Evolutionary conservation across 92 coral and sea anemone genomes (phyloP), one percentile per base, ranked within the genome.

Genomic region (Phenganax marumi): DNA sequence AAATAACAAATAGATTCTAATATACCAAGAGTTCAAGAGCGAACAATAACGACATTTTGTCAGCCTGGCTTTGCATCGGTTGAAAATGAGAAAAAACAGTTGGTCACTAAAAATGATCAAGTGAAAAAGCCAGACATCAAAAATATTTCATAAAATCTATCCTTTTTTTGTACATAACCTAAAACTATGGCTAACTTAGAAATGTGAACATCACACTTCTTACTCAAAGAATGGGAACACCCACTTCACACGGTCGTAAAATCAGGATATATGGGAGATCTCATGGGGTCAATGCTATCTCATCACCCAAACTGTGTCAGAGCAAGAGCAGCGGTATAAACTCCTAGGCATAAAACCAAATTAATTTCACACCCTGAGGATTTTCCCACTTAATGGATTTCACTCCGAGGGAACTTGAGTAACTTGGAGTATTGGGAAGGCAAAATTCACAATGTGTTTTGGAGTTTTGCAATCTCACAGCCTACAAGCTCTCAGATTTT

Each of bases 101-200:
- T 14, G 16, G 3, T 2, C 12, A 58, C 65, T 14, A 1, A 18
- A 3, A 23, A 8, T 7, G 16, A 58, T 58, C 21, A 58, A 16
- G 21, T 19, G 1, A 58, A 58, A 66, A 62, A 66, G 24, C 72
- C n/a, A 66, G 49, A 49, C 72, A 6, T 66, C 19, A 49, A 66
- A 66, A 66, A 66, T 66, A 66, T 66, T 66, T 66, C 49, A 66
- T 66, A 66, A 66, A 66, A 66, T 10, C 43, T 33, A 66, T 66
- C 68, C 10, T 11, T 66, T 8, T 25, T 66, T 25, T 66, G 50
- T 66, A 66, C 72, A 66, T 0, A 66, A 66, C 48, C 5, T 64
- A 23, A 3, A 54, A 54, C 5, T 3, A 2, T 14, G 60, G 5
- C 17, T 54, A 12, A 14, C 22, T 60, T 1, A n/a, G 26, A 60